A percentile compares a stretch with the other conserved stretches of the same genome.
Conservation (phyloP, 2,888 invertebrate species). For the Nycteola revayana region DNA sequence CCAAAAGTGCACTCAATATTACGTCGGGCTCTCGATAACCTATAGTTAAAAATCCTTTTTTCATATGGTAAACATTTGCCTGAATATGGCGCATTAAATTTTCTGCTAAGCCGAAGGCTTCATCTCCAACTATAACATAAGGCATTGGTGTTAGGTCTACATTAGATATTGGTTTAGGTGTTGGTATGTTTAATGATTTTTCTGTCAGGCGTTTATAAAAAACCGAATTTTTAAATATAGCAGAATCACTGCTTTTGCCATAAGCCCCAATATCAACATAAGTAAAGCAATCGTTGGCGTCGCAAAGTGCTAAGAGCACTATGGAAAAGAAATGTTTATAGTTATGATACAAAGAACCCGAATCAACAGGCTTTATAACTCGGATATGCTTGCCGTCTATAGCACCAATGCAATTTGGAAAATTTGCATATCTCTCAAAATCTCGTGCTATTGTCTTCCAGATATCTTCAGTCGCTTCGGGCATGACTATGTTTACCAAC, state of each 20-base stretch:
- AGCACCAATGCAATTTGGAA: slow-evolving; percentile 34
- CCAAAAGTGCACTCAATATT: slow-evolving; percentile 15
- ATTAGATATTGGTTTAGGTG: slow-evolving; percentile 25
- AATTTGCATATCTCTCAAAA: slow-evolving; percentile 32
- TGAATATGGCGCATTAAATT: slow-evolving; percentile 17
- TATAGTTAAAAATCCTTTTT: slow-evolving; percentile 14
- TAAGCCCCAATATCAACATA: slow-evolving; percentile 33
- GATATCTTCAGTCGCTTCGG: slow-evolving; percentile 24
- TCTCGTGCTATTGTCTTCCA: slow-evolving; percentile 30
- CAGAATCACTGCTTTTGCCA: slow-evolving; percentile 30
- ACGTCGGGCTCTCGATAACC: slow-evolving; percentile 12
- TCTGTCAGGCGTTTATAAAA: slow-evolving; percentile 25
- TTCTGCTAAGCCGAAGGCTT: slow-evolving; percentile 15
- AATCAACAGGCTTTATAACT: slow-evolving; percentile 27
- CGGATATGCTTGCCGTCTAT: slow-evolving; percentile 35
- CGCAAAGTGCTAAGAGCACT: slow-evolving; percentile 35
- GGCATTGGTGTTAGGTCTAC: slow-evolving; percentile 19
- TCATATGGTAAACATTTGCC: slow-evolving; percentile 8
- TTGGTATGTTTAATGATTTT: slow-evolving; percentile 26
- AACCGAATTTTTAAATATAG: slow-evolving; percentile 23
- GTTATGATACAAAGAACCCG: slow-evolving; percentile 29
- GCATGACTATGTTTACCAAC: slow-evolving; percentile 21
- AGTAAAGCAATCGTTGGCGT: slow-evolving; percentile 32
- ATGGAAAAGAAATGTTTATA: slow-evolving; percentile 35
- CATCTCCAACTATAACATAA: slow-evolving; percentile 22